Percentiles rank a stretch among this genome's conserved stretches.
These are phyloP conservation scores for Triplophysa tibetana DNA, from an alignment of 2,113 vertebrate genomes.

Conservation along the genomic window DNA sequence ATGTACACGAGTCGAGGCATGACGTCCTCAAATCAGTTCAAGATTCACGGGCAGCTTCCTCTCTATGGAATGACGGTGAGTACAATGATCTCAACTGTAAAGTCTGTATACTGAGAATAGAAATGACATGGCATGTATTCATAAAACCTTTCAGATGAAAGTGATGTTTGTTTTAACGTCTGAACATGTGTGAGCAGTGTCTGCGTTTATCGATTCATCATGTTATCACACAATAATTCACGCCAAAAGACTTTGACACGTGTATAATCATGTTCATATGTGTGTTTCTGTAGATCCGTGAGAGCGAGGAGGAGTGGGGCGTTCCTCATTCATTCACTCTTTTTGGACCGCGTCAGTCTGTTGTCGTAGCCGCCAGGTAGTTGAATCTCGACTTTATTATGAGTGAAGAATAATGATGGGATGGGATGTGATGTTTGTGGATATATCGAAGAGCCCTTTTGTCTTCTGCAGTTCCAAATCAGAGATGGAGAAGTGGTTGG, in stretches of 20 bases:
- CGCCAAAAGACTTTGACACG: no score
- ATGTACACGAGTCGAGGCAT: conserved; percentile 95
- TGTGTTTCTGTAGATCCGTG: conserved; percentile 81
- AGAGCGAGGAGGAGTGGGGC: conserved; percentile 95
- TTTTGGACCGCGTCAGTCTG: conserved; percentile 86
- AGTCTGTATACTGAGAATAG: not conserved
- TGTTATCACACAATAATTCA: not conserved
- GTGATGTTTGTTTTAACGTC: no score
- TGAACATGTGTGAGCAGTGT: no score
- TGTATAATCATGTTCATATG: conserved; percentile 35
- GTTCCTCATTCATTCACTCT: conserved; percentile 93
- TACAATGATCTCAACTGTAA: conserved; percentile 11
- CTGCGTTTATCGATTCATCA: not conserved
- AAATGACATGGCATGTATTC: not conserved
- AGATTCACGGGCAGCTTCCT: conserved; percentile 90
- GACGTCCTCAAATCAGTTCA: conserved; percentile 93
- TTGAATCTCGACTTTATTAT: not conserved
- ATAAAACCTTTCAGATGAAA: no score
- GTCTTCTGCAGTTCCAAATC: conserved; percentile 70
- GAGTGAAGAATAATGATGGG: no score
- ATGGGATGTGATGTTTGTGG: no score
- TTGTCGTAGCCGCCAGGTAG: conserved; percentile 92
- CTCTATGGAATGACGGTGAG: conserved; percentile 94
- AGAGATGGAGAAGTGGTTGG: conserved; percentile 96
- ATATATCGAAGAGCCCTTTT: not conserved